Base-by-base conservation (phyloP, 2,797 vertebrate genomes). In the Pseudocheirus occidentalis region DNA sequence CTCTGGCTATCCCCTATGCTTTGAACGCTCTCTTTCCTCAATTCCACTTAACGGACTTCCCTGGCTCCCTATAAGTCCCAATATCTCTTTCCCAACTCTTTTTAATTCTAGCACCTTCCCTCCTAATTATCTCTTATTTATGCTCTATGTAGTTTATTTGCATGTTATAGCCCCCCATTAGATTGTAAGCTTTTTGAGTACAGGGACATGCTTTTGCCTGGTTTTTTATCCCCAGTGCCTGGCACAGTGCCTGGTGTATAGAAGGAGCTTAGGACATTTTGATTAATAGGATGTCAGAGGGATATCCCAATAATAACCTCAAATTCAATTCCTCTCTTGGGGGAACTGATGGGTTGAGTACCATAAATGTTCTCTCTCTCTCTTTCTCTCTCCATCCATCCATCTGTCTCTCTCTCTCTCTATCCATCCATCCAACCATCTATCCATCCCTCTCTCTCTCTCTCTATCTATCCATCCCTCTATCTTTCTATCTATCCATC, bases 181-280 rank as follows among this genome's bases (percentile, higher is more conserved):
- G 73, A 50, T 11, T 87, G 73, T 62, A 94, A 95, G 58, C 46
- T 56, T 50, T 52, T 92, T 5, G 24, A 92, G 16, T 90, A 93
- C 3, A 66, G 90, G 29, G 94, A 59, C 40, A 0, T 56, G 56
- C 91, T 94, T 95, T 90, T 14, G 55, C 18, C 93, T 9, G 18
- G 52, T 55, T 62, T 58, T 66, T 73, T n/a, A 90, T 73, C 92
- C 58, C 56, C 27, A 92, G 57, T 53, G 66, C 50, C 59, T 91
- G 91, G 92, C 29, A 9, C 81, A 55, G 54, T 55, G 40, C 87
- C 52, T 29, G 11, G 34, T 34, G 90, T 55, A 55, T 0, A 93
- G 73, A n/a, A 92, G 29, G 93, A 53, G 50, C 81, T 95, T 73
- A 95, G 92, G 52, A 95, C 96, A 91, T 81, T 62, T 28, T 93